Conservation (phyloP, 2,888 invertebrate species). For the Drosophila mercatorum region DNA sequence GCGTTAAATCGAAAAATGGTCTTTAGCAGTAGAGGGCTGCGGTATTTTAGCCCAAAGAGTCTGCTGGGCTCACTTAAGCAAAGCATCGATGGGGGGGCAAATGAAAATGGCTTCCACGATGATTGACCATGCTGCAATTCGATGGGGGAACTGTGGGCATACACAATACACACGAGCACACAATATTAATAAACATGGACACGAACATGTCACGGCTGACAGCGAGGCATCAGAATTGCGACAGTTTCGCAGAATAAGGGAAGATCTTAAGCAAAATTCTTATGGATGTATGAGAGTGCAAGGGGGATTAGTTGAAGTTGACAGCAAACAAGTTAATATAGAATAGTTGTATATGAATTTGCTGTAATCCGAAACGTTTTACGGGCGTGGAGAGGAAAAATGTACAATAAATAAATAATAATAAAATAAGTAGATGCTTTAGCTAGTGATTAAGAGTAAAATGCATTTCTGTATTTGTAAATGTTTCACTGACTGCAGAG, state of each 20-base stretch:
- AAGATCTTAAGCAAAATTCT: conserved; percentile 2
- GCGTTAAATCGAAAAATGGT: conserved; percentile 61
- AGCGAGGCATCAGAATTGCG: conserved; percentile 11
- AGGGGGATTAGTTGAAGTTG: background rate
- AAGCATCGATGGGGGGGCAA: conserved; percentile 24
- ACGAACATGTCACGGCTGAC: conserved; percentile 40
- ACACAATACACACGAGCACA: background rate
- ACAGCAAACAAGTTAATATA: conserved; percentile 1
- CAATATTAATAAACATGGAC: conserved; percentile 55
- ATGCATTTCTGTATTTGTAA: no score
- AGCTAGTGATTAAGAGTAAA: no score
- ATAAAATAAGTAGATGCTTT: no score
- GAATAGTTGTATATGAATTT: background rate
- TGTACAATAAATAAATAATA: no score
- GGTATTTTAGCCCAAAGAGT: conserved; percentile 26
- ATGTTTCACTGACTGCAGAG: no score
- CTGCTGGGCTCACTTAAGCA: conserved; percentile 34
- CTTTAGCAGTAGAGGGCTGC: conserved; percentile 41
- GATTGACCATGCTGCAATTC: conserved; percentile 34
- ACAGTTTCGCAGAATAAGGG: background rate
- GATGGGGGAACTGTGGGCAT: background rate
- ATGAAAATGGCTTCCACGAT: conserved; percentile 40
- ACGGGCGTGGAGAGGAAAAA: no score
- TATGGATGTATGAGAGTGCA: background rate
- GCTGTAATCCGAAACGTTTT: background rate